A percentile compares a stretch with the other conserved stretches of the same genome.
These are phyloP conservation scores for Silurus glanis DNA, from an alignment of 2,113 vertebrate species.

Conservation along the genomic window DNA sequence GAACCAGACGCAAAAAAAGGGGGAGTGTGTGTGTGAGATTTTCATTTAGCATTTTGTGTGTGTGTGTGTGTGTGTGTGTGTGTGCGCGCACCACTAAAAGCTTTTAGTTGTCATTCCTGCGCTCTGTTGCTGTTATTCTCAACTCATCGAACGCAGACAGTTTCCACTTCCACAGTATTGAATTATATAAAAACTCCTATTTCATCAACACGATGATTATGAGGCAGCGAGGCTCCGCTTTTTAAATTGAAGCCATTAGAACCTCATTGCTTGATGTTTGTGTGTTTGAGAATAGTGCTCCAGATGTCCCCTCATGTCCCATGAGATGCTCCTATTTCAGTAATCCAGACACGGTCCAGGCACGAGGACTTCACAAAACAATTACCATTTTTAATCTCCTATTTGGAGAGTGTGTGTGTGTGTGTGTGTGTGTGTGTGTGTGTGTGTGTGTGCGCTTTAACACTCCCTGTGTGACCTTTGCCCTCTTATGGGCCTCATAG, in stretches of 20 bases:
- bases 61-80: background rate
- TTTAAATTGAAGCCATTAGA: background rate
- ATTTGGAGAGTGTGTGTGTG: background rate
- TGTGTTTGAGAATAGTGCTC: slow-evolving; percentile 20
- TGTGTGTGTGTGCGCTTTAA: slow-evolving; percentile 23
- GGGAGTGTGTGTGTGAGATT: background rate
- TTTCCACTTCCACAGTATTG: background rate
- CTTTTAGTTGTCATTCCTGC: background rate
- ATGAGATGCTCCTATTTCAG: slow-evolving; percentile 37
- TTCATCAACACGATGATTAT: background rate
- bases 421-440: background rate
- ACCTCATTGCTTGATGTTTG: background rate
- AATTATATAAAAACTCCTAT: background rate
- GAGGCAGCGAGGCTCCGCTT: background rate
- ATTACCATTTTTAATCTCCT: slow-evolving; percentile 58
- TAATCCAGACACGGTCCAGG: slow-evolving; percentile 34
- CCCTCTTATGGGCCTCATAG: slow-evolving; percentile 3
- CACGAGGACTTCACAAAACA: slow-evolving; percentile 45
- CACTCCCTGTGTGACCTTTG: slow-evolving; percentile 31
- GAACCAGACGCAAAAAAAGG: too few relatives aligned
- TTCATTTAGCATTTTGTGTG: background rate
- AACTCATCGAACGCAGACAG: background rate
- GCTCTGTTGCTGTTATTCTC: background rate
- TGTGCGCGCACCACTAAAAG: background rate
- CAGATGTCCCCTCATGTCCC: slow-evolving; percentile 52